phyloP scores from a whole-genome alignment of 1,140 invertebrate species.

The Laupala kohalensis region DNA sequence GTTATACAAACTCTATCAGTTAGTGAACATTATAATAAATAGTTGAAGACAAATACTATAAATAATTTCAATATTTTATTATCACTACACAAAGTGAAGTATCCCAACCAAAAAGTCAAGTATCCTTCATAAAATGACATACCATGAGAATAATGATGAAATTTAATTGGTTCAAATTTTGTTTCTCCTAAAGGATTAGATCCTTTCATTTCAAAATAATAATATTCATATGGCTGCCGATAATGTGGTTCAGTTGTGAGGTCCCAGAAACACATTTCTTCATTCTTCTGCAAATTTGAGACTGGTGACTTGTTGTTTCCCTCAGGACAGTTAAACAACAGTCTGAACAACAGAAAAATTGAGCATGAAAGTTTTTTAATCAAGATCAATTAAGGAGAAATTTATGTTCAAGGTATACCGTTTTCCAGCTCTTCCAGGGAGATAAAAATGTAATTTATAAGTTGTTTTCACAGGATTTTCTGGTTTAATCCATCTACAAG shows the following conservation, averaged over 20 bases:
- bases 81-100: too few species aligned
- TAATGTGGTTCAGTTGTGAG: conserved; percentile 40
- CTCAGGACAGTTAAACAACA: conserved; percentile 9
- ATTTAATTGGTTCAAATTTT: conserved; percentile 29
- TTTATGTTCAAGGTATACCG: not conserved
- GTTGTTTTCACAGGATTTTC: conserved; percentile 37
- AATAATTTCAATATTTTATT: too few species aligned
- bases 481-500: conserved; percentile 44
- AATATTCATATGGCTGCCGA: conserved; percentile 39
- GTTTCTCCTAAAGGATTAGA: conserved; percentile 39
- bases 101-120: too few species aligned
- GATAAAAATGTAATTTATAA: conserved; percentile 25
- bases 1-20: too few species aligned
- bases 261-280: conserved; percentile 34
- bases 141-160: conserved; percentile 47
- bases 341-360: not conserved
- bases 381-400: not conserved
- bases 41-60: too few species aligned
- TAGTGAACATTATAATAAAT: too few species aligned
- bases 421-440: conserved; percentile 4
- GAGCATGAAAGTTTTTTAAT: not conserved
- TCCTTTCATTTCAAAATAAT: conserved; percentile 37
- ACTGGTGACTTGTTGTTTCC: conserved; percentile 15
- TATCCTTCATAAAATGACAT: conserved; percentile 20
- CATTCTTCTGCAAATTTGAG: conserved; percentile 21